phyloP scores from a whole-genome alignment of 2,888 invertebrate species.

The Pyrocoelia pectoralis region DNA sequence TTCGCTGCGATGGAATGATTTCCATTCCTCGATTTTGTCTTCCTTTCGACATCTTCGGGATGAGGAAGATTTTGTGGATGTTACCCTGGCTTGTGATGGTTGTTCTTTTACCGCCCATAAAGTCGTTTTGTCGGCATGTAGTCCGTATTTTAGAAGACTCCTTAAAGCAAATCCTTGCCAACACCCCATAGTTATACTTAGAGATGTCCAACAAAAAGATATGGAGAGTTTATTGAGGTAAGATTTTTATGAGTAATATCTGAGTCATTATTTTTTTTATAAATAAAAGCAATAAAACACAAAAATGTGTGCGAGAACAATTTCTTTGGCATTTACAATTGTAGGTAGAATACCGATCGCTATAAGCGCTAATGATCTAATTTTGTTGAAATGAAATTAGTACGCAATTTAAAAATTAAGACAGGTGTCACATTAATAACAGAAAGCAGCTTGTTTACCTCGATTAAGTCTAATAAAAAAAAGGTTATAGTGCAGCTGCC shows the following conservation, averaged over 20 bases:
- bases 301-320: background rate
- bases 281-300: background rate
- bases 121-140: conserved; percentile 90
- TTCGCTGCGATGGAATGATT: conserved; percentile 94
- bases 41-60: conserved; percentile 89
- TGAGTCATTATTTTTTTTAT: background rate
- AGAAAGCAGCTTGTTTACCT: conserved; percentile 34
- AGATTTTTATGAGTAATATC: conserved; percentile 31
- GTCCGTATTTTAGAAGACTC: conserved; percentile 88
- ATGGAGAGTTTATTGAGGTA: conserved; percentile 86
- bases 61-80: conserved; percentile 93
- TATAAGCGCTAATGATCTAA: conserved; percentile 9
- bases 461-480: conserved; percentile 23
- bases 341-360: background rate
- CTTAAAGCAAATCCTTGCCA: conserved; percentile 91
- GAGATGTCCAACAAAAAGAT: conserved; percentile 85
- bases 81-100: conserved; percentile 90
- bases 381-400: conserved; percentile 17
- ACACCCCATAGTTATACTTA: conserved; percentile 87
- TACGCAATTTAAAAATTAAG: conserved; percentile 25
- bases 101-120: conserved; percentile 91
- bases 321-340: conserved; percentile 5
- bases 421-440: conserved; percentile 41
- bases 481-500: conserved; percentile 15
- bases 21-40: conserved; percentile 89